Conservation (phyloP, 2,797 vertebrate species). For the Graptemys geographica region DNA sequence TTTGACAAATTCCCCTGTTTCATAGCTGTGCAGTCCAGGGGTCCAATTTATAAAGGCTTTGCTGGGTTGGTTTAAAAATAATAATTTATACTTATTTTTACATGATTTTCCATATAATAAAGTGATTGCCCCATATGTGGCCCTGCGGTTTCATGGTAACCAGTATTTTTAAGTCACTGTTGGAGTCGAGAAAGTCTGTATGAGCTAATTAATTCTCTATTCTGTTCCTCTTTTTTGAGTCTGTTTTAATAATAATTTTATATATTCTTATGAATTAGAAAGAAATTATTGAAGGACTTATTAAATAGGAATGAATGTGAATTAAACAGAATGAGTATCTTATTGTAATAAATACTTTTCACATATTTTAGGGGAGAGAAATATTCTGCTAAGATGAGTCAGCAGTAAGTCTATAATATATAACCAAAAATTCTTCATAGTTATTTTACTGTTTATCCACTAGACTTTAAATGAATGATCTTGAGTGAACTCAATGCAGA, state of each 20-base stretch:
- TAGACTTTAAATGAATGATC: background rate
- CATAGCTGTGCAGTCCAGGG: background rate
- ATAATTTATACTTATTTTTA: conserved; percentile 9
- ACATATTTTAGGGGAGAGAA: background rate
- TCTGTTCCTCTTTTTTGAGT: background rate
- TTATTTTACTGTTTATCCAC: background rate
- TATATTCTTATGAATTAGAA: background rate
- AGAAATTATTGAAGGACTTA: background rate
- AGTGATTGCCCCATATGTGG: background rate
- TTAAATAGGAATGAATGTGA: background rate
- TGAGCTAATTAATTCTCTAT: background rate
- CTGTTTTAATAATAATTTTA: background rate
- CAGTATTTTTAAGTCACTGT: background rate
- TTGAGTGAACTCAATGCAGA: background rate
- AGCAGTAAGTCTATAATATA: background rate
- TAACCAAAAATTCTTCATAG: background rate
- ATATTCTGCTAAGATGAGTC: background rate
- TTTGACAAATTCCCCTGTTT: conserved; percentile 11
- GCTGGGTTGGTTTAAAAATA: background rate
- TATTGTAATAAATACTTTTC: background rate
- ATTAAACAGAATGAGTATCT: background rate
- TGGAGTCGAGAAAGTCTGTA: conserved; percentile 8
- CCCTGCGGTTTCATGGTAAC: background rate
- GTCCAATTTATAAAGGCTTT: background rate
- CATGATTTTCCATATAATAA: background rate